Evolutionary conservation across 2,888 invertebrate genomes (phyloP), one percentile per base, ranked within the genome.

Genomic region (Drosophila buzzatii): DNA sequence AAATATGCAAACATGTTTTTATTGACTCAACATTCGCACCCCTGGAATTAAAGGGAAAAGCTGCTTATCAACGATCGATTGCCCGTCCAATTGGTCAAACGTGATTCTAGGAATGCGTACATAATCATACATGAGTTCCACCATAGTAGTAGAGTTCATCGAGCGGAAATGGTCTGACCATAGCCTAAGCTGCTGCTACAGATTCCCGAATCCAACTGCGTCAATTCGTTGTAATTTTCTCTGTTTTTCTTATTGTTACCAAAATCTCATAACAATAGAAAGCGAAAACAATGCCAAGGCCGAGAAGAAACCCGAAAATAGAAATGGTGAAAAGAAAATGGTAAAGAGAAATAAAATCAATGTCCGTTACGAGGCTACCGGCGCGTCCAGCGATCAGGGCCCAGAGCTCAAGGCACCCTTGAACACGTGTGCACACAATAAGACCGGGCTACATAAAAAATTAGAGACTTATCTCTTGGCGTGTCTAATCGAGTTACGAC

Each of bases 381-480:
- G 65, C 35, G 63, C 41, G 35, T 65, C 60, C 53, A 65, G 23
- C 33, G 14, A 6, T 7, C 44, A 37, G 58, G 62, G 68, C 67
- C 3, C 39, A 37, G 58, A 60, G 68, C 68, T 3, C 41, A 35
- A 58, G 66, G 68, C 73, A 78, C 79, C 72, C 73, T 84, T 71
- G 87, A 90, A 92, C 92, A 92, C 92, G 92, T 92, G 92, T 91
- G 89, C 90, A 79, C 73, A 90, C 89, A 91, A 89, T 82, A 81
- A 76, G 81, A 76, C 39, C 47, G 66, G 74, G 58, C 51, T 70
- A 75, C 68, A 74, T 73, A 74, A 78, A 89, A 85, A 85, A 86
- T 86, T 90, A 88, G 85, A 85, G 85, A 73, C 81, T 86, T 86
- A 86, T 88, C 78, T 74, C 45, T 66, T 58, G 69, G 85, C 79